Evolutionary conservation across 2,113 vertebrate species (phyloP).

Genomic region (Thunnus maccoyii): DNA sequence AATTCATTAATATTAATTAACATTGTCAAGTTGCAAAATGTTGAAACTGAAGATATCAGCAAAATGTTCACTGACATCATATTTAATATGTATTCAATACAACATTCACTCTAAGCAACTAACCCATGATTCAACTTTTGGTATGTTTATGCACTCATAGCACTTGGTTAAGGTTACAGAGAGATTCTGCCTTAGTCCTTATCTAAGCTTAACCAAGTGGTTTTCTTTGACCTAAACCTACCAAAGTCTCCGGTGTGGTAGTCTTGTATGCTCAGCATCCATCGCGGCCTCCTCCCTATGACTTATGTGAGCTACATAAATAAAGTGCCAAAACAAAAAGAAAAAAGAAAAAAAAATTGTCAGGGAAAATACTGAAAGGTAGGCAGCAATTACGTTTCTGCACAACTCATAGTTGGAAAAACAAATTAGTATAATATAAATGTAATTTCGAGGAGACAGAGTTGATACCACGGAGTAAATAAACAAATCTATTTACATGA

Average conservation of each 20-base stretch:
- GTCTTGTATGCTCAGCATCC: not conserved
- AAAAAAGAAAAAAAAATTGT: not conserved
- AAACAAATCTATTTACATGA: constrained; percentile 23
- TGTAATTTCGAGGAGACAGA: not conserved
- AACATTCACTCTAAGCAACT: too few relatives aligned
- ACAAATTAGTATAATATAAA: not conserved
- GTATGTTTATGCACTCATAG: not conserved
- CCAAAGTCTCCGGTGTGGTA: not conserved
- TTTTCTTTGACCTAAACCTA: not conserved
- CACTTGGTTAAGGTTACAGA: not conserved
- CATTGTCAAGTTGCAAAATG: not conserved
- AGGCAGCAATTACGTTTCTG: not conserved
- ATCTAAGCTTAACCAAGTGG: not conserved
- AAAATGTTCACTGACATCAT: not conserved
- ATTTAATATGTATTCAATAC: not conserved
- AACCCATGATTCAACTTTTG: not conserved
- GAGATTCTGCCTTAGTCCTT: too few relatives aligned
- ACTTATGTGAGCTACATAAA: not conserved
- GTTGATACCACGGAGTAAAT: not conserved
- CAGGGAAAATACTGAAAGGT: not conserved
- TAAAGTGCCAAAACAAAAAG: too few relatives aligned
- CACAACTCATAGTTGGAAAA: not conserved
- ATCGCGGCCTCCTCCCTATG: not conserved
- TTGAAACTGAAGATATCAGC: not conserved
- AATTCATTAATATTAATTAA: not conserved